Conservation (phyloP, 1,140 invertebrate species). For the Cyphomyrmex costatus region DNA sequence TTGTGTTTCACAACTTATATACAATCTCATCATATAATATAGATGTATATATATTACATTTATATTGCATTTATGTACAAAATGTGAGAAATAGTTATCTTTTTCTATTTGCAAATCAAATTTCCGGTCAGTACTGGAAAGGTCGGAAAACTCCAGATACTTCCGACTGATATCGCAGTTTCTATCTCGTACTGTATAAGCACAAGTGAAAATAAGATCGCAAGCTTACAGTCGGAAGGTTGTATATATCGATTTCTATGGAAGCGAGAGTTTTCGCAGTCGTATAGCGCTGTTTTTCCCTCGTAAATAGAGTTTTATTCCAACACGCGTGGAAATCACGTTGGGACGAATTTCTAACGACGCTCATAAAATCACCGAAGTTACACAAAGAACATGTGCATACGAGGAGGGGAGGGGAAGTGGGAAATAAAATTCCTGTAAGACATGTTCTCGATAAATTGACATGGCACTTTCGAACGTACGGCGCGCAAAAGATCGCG, state of each 20-base stretch:
- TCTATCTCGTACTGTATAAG: conserved; percentile 16
- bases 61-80: not conserved
- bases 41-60: not conserved
- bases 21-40: not conserved
- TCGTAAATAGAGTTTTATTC: conserved; percentile 40
- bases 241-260: conserved; percentile 14
- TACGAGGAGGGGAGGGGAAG: too few species aligned
- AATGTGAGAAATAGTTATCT: not conserved
- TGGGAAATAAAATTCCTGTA: conserved; percentile 27
- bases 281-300: conserved; percentile 3
- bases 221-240: conserved; percentile 15
- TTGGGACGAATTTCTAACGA: conserved; percentile 37
- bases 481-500: conserved; percentile 17
- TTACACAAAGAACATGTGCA: not conserved
- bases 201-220: conserved; percentile 40
- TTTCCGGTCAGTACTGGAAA: not conserved
- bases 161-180: conserved; percentile 7
- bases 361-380: conserved; percentile 9
- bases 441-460: conserved; percentile 43
- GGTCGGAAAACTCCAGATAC: not conserved
- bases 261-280: conserved; percentile 10
- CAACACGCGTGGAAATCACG: not conserved
- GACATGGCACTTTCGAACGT: conserved; percentile 28
- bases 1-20: not conserved
- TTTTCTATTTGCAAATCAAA: conserved; percentile 12